These are phyloP conservation scores for Lepidurus arcticus DNA, from an alignment of 1,140 invertebrate genomes.

Conservation along the genomic window DNA sequence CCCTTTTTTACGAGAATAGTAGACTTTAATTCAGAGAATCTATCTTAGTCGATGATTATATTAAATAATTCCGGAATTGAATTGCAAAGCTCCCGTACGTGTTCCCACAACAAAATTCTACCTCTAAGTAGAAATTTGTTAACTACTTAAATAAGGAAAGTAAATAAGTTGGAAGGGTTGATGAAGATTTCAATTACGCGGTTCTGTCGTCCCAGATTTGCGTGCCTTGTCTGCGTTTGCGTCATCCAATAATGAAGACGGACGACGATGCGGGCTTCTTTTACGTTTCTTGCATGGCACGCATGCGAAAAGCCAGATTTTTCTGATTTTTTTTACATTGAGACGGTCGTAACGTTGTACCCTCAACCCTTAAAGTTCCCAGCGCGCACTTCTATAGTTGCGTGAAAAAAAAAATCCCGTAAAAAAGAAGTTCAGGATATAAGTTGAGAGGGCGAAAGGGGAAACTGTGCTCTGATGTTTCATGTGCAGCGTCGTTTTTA, in stretches of 20 bases:
- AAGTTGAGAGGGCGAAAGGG: background rate
- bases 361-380: background rate
- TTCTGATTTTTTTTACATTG: background rate
- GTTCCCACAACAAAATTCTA: too few relatives aligned
- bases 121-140: too few relatives aligned
- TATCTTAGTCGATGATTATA: too few relatives aligned
- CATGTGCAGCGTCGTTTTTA: slow-evolving; percentile 3
- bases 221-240: slow-evolving; percentile 8
- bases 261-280: background rate
- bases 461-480: background rate
- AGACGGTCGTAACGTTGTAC: too few relatives aligned
- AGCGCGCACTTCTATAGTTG: background rate
- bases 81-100: too few relatives aligned
- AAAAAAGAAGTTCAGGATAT: background rate
- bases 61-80: too few relatives aligned
- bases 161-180: background rate
- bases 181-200: background rate
- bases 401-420: background rate
- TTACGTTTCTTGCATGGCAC: background rate
- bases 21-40: too few relatives aligned
- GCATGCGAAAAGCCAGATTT: background rate
- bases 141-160: too few relatives aligned
- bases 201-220: background rate
- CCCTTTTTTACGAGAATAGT: too few relatives aligned
- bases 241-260: background rate